Conservation (phyloP, 2,113 vertebrate species). For the Notechis scutatus region DNA sequence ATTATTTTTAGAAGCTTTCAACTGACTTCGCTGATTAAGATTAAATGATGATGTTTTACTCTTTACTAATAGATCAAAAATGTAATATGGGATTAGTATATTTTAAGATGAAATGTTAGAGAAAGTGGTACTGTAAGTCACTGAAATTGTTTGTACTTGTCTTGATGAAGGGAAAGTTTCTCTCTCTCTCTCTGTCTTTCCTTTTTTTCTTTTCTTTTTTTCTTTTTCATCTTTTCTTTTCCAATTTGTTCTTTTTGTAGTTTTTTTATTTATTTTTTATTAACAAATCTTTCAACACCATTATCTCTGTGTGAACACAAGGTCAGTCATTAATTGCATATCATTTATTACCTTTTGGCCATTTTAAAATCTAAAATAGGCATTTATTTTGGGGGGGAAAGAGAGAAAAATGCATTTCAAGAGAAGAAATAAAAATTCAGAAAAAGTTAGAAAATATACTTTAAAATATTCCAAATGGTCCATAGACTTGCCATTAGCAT, state of each 20-base stretch:
- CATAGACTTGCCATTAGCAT: not conserved
- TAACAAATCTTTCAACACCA: not conserved
- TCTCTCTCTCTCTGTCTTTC: not conserved
- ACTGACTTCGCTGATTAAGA: not conserved
- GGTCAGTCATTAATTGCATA: not conserved
- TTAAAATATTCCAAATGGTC: not conserved
- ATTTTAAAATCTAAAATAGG: not conserved
- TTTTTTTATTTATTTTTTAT: not conserved
- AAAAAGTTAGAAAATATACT: not conserved
- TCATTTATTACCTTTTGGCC: not conserved
- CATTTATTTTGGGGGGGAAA: not conserved
- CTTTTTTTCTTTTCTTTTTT: not conserved
- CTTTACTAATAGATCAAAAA: not conserved
- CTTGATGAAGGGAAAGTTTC: not conserved
- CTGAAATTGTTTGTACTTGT: not conserved
- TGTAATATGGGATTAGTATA: not conserved
- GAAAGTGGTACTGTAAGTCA: not conserved
- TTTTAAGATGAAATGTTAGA: not conserved
- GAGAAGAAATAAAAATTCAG: not conserved
- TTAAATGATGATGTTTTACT: not conserved
- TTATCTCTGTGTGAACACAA: not conserved
- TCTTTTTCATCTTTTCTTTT: not conserved
- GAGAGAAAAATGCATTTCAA: not conserved
- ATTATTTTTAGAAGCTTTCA: not conserved
- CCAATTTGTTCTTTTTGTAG: not conserved